Evolutionary conservation across 1,140 invertebrate species (phyloP).

Genomic region (Sesamia nonagrioides): DNA sequence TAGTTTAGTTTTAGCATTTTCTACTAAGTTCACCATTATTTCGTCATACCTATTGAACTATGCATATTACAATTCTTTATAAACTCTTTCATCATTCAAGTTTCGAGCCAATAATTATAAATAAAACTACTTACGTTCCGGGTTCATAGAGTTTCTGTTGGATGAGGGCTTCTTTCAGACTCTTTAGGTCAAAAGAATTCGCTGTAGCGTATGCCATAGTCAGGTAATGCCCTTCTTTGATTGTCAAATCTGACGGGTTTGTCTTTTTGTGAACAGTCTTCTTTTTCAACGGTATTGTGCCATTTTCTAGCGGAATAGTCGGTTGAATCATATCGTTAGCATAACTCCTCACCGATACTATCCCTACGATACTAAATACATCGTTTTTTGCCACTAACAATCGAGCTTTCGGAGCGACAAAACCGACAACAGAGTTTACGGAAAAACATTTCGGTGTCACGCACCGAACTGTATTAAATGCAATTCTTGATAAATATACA

Average conservation of each 20-base stretch:
- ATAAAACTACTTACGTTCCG: conserved; percentile 70
- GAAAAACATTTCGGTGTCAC: conserved; percentile 54
- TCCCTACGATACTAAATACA: conserved; percentile 57
- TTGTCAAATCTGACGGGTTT: conserved; percentile 67
- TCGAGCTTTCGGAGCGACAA: conserved; percentile 55
- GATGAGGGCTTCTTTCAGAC: conserved; percentile 73
- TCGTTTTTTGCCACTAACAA: conserved; percentile 60
- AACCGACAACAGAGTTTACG: conserved; percentile 48
- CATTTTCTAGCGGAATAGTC: conserved; percentile 72
- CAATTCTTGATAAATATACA: conserved; percentile 78
- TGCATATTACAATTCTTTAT: background rate
- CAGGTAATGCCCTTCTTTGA: conserved; percentile 80
- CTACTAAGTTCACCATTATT: background rate
- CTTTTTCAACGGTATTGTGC: conserved; percentile 78
- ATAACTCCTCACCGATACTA: conserved; percentile 61
- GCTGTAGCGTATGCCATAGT: conserved; percentile 82
- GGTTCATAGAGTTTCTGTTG: conserved; percentile 83
- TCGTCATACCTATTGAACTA: background rate
- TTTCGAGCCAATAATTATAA: background rate
- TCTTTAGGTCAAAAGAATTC: conserved; percentile 77
- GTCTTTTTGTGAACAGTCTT: conserved; percentile 78
- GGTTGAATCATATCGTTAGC: conserved; percentile 71
- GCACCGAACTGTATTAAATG: conserved; percentile 59
- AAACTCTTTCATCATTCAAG: conserved; percentile 60
- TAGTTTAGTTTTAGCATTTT: background rate